Percentiles rank a stretch among this genome's conserved stretches.
These are phyloP conservation scores for Ovibos moschatus DNA, from an alignment of 2,113 vertebrate species.

Conservation along the genomic window DNA sequence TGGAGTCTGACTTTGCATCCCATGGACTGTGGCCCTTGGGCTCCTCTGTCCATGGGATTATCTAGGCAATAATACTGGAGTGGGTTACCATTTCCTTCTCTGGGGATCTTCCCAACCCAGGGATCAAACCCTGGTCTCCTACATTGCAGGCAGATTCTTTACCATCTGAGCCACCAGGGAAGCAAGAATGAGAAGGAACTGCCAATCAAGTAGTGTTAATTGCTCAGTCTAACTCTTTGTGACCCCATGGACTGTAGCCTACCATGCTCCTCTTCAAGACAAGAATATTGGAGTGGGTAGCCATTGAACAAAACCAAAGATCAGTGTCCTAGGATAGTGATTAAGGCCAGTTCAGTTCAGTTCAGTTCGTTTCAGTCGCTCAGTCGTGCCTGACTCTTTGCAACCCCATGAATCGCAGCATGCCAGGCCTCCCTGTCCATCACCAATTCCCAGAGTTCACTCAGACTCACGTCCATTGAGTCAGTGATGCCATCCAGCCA, in stretches of 20 bases:
- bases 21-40: neutral
- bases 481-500: no score
- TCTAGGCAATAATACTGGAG: neutral
- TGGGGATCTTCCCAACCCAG: neutral
- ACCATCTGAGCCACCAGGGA: neutral
- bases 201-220: neutral
- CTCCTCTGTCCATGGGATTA: neutral
- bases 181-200: neutral
- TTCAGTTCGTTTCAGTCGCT: no score
- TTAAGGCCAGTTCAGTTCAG: neutral
- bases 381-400: no score
- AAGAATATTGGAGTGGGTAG: neutral
- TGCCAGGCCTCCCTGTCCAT: no score
- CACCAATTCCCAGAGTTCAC: no score
- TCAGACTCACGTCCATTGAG: accelerated
- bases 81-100: neutral
- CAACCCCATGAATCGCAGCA: no score
- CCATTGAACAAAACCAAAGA: neutral
- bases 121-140: neutral
- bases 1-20: neutral
- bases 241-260: neutral
- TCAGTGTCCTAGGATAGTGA: neutral
- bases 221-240: neutral
- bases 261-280: neutral
- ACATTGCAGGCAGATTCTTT: neutral